A percentile compares a stretch with the other conserved stretches of the same genome.
Conservation (phyloP, 1,140 invertebrate species). For the Akabosia matsudoensis region DNA sequence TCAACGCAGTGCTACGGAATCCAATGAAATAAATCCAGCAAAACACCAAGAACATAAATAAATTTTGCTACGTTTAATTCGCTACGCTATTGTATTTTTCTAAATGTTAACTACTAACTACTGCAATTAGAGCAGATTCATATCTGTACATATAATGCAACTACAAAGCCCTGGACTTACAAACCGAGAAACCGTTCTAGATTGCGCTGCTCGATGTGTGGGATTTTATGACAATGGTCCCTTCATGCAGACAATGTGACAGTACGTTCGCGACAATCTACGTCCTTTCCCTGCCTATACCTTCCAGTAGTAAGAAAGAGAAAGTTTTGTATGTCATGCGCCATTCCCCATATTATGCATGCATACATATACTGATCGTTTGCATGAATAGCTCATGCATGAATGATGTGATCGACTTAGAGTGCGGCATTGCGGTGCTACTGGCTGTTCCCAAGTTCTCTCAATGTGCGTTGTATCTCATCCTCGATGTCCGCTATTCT, state of each 20-base stretch:
- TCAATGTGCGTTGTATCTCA: not conserved
- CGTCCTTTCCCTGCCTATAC: not conserved
- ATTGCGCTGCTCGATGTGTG: not conserved
- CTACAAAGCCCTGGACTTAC: too few relatives aligned
- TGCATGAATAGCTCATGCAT: slow-evolving; percentile 23
- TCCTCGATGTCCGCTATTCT: not conserved
- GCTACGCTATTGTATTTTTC: too few relatives aligned
- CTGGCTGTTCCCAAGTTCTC: not conserved
- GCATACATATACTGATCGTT: not conserved
- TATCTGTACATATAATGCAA: too few relatives aligned
- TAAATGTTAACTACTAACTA: too few relatives aligned
- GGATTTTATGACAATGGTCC: too few relatives aligned
- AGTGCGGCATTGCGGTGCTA: not conserved
- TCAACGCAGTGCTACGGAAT: not conserved
- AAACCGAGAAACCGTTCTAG: not conserved
- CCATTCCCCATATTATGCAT: slow-evolving; percentile 19
- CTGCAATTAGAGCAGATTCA: too few relatives aligned
- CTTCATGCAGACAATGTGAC: too few relatives aligned
- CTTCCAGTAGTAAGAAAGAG: too few relatives aligned
- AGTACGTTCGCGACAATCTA: not conserved
- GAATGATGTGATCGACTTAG: slow-evolving; percentile 15
- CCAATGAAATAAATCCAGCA: not conserved
- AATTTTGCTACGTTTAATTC: too few relatives aligned
- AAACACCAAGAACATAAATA: too few relatives aligned
- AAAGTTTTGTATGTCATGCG: not conserved